phyloP scores from a whole-genome alignment of 2,888 invertebrate species.

The Ormyrus pomaceus region DNA sequence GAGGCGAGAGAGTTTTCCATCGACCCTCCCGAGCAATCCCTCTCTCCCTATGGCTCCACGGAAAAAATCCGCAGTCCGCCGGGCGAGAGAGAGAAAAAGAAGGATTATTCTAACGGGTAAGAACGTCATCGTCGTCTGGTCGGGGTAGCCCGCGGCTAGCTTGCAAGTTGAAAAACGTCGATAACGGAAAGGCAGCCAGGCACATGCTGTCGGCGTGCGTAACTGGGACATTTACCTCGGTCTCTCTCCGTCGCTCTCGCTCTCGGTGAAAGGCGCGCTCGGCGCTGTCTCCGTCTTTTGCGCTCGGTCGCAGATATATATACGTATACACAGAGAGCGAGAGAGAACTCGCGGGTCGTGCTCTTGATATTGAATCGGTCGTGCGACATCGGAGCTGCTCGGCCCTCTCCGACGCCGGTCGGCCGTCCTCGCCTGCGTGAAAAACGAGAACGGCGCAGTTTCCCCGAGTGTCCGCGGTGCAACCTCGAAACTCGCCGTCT shows the following conservation, averaged over 20 bases:
- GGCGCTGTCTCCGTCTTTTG: too few relatives aligned
- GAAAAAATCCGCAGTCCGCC: too few relatives aligned
- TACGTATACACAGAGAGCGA: too few relatives aligned
- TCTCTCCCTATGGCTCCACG: too few relatives aligned
- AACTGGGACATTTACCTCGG: slow-evolving; percentile 49
- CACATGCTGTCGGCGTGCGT: background rate
- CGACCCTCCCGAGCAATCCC: too few relatives aligned
- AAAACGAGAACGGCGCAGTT: slow-evolving; percentile 50
- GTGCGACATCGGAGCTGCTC: slow-evolving; percentile 54
- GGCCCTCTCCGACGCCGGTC: background rate
- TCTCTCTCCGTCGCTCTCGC: background rate
- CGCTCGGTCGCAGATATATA: too few relatives aligned
- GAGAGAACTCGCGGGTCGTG: slow-evolving; percentile 40
- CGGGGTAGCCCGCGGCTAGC: too few relatives aligned
- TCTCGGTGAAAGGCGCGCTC: slow-evolving; percentile 21
- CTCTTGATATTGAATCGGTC: slow-evolving; percentile 59
- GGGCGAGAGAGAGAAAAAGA: too few relatives aligned
- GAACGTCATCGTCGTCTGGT: too few relatives aligned
- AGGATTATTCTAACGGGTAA: too few relatives aligned
- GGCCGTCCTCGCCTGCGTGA: background rate
- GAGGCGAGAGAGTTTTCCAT: too few relatives aligned
- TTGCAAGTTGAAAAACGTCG: slow-evolving; percentile 42
- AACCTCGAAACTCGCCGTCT: background rate
- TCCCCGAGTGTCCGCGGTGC: slow-evolving; percentile 26
- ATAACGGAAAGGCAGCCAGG: slow-evolving; percentile 29